Evolutionary conservation across 2,888 invertebrate genomes (phyloP), one percentile per base, ranked within the genome.

Genomic region (Apotomis capreana): DNA sequence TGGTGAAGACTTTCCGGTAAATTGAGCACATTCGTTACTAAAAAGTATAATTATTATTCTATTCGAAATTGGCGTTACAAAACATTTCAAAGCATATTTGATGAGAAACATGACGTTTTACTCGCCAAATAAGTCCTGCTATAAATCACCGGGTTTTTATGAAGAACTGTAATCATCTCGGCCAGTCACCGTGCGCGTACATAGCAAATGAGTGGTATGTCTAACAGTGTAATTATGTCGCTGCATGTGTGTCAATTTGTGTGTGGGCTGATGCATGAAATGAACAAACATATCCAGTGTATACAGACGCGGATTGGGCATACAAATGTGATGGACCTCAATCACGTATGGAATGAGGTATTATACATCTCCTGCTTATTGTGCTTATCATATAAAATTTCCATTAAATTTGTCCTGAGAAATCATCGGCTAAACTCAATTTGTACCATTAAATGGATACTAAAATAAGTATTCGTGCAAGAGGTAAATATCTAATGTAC

Each of bases 251-350:
- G 79, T 77, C 87, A 83, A 85, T 87, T 87, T 85, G 84, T 80
- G 84, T 81, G 86, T 78, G 80, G 80, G 78, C 74, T 82, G 79
- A 79, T 84, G 83, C 90, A 89, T 90, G 90, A 90, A 90, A 90
- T 89, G 86, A 90, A 87, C 86, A 79, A 82, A 87, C 88, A 87
- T 86, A 86, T 83, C 83, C 83, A 83, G 81, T 75, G 75, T 79
- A 80, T 76, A 79, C 79, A 79, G 75, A 76, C 76, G 78, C 78
- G 15, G 12, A 49, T 67, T 68, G 12, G 44, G 12, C 6, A 26
- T 46, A 62, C 71, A 52, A 44, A 68, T 58, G 67, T 13, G 67
- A 52, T 26, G 37, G 36, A 15, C 15, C n/a, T n/a, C 36, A 70
- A 58, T 69, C 58, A 59, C 49, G 63, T 54, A 55, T 6, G 3